Percentiles rank a stretch among this genome's conserved stretches.
Conservation (phyloP, 1,140 invertebrate genomes). For the Bemisia tabaci region DNA sequence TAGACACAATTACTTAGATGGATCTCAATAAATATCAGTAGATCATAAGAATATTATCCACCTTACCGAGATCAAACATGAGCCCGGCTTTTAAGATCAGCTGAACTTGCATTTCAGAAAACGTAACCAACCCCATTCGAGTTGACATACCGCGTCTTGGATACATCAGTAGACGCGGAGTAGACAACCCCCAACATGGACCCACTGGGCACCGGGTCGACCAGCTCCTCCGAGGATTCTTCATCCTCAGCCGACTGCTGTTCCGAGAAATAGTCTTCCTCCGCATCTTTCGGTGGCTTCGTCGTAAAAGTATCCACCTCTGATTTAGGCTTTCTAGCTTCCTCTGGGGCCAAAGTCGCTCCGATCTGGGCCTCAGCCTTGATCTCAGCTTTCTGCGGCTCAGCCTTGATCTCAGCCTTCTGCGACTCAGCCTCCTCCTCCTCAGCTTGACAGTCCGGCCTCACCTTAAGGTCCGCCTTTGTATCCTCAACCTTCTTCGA, state of each 20-base stretch:
- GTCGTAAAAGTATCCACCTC: neutral
- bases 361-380: neutral
- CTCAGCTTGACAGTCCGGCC: neutral
- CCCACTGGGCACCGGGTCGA: too few species aligned
- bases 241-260: too few species aligned
- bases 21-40: too few species aligned
- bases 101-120: neutral
- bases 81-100: too few species aligned
- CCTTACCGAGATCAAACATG: too few species aligned
- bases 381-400: neutral
- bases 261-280: too few species aligned
- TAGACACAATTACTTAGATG: too few species aligned
- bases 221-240: neutral
- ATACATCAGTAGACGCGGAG: neutral
- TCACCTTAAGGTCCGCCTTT: neutral
- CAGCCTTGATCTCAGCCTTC: neutral
- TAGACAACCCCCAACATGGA: neutral
- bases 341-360: neutral
- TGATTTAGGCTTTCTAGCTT: neutral
- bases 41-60: too few species aligned
- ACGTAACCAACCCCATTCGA: neutral
- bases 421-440: neutral
- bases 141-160: neutral
- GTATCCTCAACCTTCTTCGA: neutral
- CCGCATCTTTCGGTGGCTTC: neutral